Percentiles rank a stretch among this genome's conserved stretches.
Evolutionary conservation across 1,140 invertebrate species (phyloP).

Genomic region (Helicoverpa armigera): DNA sequence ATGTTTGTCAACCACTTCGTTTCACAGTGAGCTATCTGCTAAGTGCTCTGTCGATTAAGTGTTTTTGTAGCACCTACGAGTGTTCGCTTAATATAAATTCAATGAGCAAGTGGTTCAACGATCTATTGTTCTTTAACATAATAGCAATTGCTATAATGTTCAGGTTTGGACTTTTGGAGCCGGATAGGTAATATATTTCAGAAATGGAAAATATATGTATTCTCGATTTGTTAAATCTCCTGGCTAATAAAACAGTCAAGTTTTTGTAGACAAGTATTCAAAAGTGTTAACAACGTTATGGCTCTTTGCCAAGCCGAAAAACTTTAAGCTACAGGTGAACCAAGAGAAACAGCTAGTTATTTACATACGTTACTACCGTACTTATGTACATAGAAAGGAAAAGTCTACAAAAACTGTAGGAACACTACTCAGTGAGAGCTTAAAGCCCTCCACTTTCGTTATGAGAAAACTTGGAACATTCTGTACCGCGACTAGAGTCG

Average conservation of each 20-base stretch:
- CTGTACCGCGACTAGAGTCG: conserved; percentile 50
- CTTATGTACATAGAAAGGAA: conserved; percentile 47
- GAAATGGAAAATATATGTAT: no score
- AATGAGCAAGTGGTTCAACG: neutral
- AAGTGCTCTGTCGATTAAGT: conserved; percentile 4
- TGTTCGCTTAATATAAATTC: neutral
- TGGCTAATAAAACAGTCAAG: no score
- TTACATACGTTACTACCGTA: conserved; percentile 37
- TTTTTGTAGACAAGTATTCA: no score
- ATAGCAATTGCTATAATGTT: no score
- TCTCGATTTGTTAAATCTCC: no score
- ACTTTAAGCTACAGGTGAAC: neutral
- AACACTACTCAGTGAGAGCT: conserved; percentile 41
- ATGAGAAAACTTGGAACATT: conserved; percentile 65
- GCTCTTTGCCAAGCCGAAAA: neutral
- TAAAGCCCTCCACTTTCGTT: conserved; percentile 57
- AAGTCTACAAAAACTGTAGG: conserved; percentile 53
- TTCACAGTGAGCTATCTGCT: neutral
- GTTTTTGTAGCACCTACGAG: neutral
- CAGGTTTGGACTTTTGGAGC: no score
- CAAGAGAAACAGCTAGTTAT: conserved; percentile 15
- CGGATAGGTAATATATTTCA: no score
- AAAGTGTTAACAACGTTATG: no score
- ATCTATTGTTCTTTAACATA: neutral
- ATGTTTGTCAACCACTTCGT: no score